These are phyloP conservation scores for Anguilla japonica DNA, from an alignment of 2,113 vertebrate species.

Conservation along the genomic window DNA sequence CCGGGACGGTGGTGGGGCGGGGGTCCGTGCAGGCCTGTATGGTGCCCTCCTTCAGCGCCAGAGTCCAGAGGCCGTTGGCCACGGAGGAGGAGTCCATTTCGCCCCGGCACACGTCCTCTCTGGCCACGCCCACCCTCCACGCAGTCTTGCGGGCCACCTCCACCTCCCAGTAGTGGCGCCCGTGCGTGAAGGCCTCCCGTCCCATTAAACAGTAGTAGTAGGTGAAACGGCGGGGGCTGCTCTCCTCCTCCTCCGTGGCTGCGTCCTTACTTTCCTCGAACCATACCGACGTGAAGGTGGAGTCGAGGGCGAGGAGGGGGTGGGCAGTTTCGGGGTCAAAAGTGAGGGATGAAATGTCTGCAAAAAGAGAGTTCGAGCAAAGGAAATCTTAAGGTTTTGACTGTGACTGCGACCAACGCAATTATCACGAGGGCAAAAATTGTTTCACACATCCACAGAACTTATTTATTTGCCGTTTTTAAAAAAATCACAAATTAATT, in stretches of 20 bases:
- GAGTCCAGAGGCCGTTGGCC: conserved; percentile 65
- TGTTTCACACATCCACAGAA: no score
- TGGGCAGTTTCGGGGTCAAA: conserved; percentile 72
- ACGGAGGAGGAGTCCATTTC: conserved; percentile 59
- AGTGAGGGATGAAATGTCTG: conserved; percentile 65
- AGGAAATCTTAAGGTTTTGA: not conserved
- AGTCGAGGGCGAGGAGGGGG: conserved; percentile 58
- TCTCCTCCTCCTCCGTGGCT: conserved; percentile 15
- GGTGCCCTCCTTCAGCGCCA: conserved; percentile 58
- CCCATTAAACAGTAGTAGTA: conserved; percentile 67
- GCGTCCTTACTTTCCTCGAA: conserved; percentile 54
- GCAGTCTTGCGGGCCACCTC: conserved; percentile 64
- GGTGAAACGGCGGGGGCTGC: conserved; percentile 60
- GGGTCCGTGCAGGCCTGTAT: conserved; percentile 67
- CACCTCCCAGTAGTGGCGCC: conserved; percentile 75
- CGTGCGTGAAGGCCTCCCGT: conserved; percentile 57
- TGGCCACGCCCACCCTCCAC: conserved; percentile 69
- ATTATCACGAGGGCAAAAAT: not conserved
- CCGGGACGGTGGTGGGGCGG: conserved; percentile 53
- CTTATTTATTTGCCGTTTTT: no score
- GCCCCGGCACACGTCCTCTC: conserved; percentile 62
- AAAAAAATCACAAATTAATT: no score
- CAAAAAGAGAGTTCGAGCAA: not conserved
- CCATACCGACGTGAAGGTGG: conserved; percentile 53
- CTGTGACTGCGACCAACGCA: not conserved